Evolutionary conservation across 2,113 vertebrate genomes (phyloP).

Genomic region (Scytalopus superciliaris): DNA sequence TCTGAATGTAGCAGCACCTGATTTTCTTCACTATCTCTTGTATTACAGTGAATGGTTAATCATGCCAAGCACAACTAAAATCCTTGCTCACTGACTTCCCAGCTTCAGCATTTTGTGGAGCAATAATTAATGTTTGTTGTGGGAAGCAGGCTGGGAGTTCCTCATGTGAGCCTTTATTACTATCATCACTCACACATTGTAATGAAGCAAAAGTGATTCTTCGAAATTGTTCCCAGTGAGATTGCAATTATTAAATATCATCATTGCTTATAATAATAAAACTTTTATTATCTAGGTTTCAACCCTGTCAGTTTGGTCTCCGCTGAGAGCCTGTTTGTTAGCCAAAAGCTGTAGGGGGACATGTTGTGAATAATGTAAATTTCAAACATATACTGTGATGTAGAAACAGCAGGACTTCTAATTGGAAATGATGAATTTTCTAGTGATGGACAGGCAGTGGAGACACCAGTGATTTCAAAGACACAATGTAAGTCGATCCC

Average conservation of each 20-base stretch:
- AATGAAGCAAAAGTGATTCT: constrained; percentile 67
- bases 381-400: not conserved
- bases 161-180: constrained; percentile 64
- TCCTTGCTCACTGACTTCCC: not conserved
- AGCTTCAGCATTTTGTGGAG: not conserved
- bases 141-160: constrained; percentile 13
- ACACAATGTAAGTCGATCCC: not conserved
- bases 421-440: constrained; percentile 32
- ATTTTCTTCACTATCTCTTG: not conserved
- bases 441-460: not conserved
- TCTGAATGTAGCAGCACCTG: not conserved
- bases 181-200: constrained; percentile 55
- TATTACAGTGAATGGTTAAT: not conserved
- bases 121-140: constrained; percentile 39
- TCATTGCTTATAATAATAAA: constrained; percentile 71
- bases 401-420: not conserved
- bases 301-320: constrained; percentile 44
- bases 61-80: not conserved
- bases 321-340: constrained; percentile 24
- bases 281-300: constrained; percentile 66
- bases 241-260: constrained; percentile 71
- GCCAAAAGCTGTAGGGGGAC: not conserved
- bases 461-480: not conserved
- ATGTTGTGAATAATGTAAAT: not conserved
- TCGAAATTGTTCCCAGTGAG: constrained; percentile 59